phyloP scores from a whole-genome alignment of 2,797 vertebrate genomes.

The Sebastes jordani region DNA sequence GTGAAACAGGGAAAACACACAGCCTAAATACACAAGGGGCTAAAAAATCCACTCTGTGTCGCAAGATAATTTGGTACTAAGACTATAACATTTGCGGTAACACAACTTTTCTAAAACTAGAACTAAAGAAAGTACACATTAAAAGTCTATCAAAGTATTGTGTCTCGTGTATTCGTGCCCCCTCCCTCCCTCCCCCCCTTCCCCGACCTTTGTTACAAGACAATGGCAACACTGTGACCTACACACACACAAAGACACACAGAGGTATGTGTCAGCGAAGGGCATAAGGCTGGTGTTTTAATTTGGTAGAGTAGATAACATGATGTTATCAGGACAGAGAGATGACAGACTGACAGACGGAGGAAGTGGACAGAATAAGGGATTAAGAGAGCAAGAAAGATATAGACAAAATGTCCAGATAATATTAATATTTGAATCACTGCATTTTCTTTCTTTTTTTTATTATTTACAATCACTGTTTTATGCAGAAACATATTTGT shows the following conservation, averaged over 20 bases:
- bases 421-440: slow-evolving; percentile 11
- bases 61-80: no score
- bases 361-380: not conserved
- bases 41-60: no score
- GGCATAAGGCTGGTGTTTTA: slow-evolving; percentile 86
- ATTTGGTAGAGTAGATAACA: slow-evolving; percentile 88
- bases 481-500: not conserved
- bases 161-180: not conserved
- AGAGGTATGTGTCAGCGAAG: slow-evolving; percentile 78
- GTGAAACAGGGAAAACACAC: no score
- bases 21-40: rapidly evolving
- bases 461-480: not conserved
- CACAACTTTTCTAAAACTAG: no score
- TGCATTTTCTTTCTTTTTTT: not conserved
- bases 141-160: not conserved
- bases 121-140: no score
- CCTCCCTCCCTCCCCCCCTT: no score
- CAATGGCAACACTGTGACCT: slow-evolving; percentile 36
- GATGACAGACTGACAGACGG: slow-evolving; percentile 44
- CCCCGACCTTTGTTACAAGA: slow-evolving; percentile 17
- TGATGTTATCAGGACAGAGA: slow-evolving; percentile 83
- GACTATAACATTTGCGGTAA: no score
- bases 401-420: slow-evolving; percentile 29
- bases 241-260: slow-evolving; percentile 20
- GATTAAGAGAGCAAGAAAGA: slow-evolving; percentile 7